Base-by-base conservation (phyloP, 2,113 vertebrate species). In the Laticauda laticaudata region DNA sequence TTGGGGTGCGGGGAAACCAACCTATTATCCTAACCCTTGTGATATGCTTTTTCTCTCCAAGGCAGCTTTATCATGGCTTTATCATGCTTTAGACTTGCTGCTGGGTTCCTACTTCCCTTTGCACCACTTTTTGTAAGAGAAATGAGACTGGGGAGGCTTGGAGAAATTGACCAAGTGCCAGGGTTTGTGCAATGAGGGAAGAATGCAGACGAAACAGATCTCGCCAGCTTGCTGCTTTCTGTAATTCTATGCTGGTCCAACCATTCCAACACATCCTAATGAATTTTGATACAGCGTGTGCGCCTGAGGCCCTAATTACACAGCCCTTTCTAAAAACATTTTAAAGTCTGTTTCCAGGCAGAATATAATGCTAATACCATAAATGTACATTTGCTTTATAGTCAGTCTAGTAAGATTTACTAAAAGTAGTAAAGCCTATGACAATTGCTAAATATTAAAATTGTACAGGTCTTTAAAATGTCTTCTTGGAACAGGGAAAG, bases 41-140 rank as follows among this genome's bases (percentile, higher is more conserved):
- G 51, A 53, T 96, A 94, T 94, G 18, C 92, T 93, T 85, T 93
- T 56, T 96, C 86, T 95, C 88, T 96, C 24, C 5, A 45, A 90
- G 94, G 7, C 34, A 93, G 87, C 15, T 91, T 86, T 23, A 91
- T 45, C 86, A 51, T n/a, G 92, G 85, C 12, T 91, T 86, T 21
- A 91, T 43, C 86, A 48, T 91, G 56, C 34, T 39, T 85, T 29
- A 14, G 54, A 34, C 53, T 24, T 43, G 18, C 69, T 91, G n/a
- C 9, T 91, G 20, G 7, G 93, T 90, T 69, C 92, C 51, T 69
- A 9, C 15, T 10, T 93, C 69, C 29, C 89, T 54, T 81, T 45
- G 55, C 90, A 29, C 55, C 54, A 21, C 51, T 88, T 59, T 92
- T 93, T 92, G 91, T 88, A 92, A 90, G 88, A 91, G 87, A 55